These are phyloP conservation scores for Hipparchia sbordonii DNA, from an alignment of 2,888 invertebrate species.

Conservation along the genomic window DNA sequence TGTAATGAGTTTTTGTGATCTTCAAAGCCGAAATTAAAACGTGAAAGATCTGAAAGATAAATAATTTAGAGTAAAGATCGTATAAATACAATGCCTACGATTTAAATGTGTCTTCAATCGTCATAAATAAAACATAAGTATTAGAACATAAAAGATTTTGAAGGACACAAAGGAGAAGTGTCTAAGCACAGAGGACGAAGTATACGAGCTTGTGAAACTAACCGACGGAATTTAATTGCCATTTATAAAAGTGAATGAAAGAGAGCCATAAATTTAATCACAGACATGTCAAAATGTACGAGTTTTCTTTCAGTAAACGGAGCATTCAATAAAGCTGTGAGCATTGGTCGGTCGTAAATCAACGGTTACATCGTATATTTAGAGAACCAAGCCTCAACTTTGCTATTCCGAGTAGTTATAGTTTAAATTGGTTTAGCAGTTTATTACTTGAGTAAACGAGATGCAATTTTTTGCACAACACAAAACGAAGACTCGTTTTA, in stretches of 20 bases:
- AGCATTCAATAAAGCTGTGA: conserved; percentile 73
- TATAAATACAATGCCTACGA: not conserved
- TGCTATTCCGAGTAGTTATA: conserved; percentile 36
- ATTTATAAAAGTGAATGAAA: conserved; percentile 66
- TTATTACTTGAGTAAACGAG: conserved; percentile 37
- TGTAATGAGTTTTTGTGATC: not conserved
- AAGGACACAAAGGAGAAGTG: conserved; percentile 19
- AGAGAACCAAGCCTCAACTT: conserved; percentile 53
- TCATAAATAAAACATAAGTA: not conserved
- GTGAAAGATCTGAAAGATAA: not conserved
- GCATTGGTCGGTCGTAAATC: conserved; percentile 68
- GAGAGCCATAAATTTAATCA: conserved; percentile 69
- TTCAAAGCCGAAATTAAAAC: not conserved
- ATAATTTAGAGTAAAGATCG: no score
- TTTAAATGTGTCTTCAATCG: not conserved
- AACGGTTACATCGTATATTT: conserved; percentile 55
- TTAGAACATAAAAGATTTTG: conserved; percentile 4
- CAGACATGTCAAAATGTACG: conserved; percentile 72
- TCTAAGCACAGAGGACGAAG: conserved; percentile 22
- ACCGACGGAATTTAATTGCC: conserved; percentile 64
- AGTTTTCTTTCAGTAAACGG: conserved; percentile 73
- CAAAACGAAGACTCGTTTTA: not conserved
- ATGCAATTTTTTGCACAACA: not conserved
- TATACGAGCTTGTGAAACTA: conserved; percentile 31
- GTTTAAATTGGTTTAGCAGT: conserved; percentile 41